Evolutionary conservation across 2,113 vertebrate species (phyloP), one percentile per base, ranked within the genome.

Genomic region (Amblyopsis rosae): DNA sequence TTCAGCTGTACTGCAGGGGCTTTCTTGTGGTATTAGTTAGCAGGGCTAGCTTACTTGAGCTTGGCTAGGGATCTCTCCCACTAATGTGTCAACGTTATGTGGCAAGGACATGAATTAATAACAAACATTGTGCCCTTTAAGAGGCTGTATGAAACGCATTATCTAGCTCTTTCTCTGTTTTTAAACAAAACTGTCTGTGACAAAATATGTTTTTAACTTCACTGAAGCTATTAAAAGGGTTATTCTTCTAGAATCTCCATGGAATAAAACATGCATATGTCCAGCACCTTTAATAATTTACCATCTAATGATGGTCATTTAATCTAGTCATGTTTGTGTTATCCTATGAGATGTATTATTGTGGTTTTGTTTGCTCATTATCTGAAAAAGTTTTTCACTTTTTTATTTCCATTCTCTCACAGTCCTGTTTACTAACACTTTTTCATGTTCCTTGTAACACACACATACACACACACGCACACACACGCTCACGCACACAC

Each of bases 1-100:
- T 88, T 86, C 35, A 41, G 32, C 35, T 80, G 56, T 76, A 71
- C 65, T 72, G 54, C 67, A 59, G 16, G 48, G 11, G 12, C 81
- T 88, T 87, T 87, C 62, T 87, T 89, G 88, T 88, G 88, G 88
- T 82, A 82, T 48, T 74, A 13, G 80, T 82, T 70, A 77, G 60
- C 78, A 58, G 76, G 80, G 73, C 73, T 75, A 46, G 67, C 63
- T 65, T 81, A 74, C 72, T 59, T 48, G 61, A 73, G 78, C 71
- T 72, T 73, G 49, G 55, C 78, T 77, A 80, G 83, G 59, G 79
- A 78, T 85, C 69, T 63, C 68, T 82, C 74, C 76, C 69, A 79
- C 69, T 81, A 75, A 70, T 83, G 72, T 73, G 79, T 67, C 45
- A 59, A 45, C 74, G 74, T 81, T 62, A 78, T 73, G 75, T 67